Evolutionary conservation across 2,797 vertebrate genomes (phyloP).

Genomic region (Rhinella marina): DNA sequence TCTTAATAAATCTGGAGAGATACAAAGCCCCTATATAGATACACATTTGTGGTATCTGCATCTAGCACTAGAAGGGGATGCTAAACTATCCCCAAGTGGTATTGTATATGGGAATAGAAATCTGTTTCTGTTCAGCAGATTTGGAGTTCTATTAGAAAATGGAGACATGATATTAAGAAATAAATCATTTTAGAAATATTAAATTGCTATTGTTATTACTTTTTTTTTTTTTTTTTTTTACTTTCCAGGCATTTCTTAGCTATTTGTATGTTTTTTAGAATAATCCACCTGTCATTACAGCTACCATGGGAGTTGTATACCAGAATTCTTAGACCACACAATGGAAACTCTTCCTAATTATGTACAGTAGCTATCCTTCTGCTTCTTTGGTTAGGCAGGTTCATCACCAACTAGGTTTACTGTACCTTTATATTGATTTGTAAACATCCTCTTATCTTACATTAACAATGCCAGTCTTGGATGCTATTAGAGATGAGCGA

Average conservation of each 20-base stretch:
- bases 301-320: not conserved
- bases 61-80: not conserved
- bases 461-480: not conserved
- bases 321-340: not conserved
- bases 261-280: too few species aligned
- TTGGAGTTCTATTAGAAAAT: too few species aligned
- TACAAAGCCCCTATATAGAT: not conserved
- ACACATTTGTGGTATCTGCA: not conserved
- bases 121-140: too few species aligned
- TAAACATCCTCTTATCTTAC: not conserved
- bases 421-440: not conserved
- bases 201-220: too few species aligned
- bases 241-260: too few species aligned
- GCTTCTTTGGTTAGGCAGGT: too few species aligned
- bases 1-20: not conserved
- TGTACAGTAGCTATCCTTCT: not conserved
- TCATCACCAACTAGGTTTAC: not conserved
- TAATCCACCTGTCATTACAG: not conserved
- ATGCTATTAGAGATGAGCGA: too few species aligned
- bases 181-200: too few species aligned
- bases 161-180: too few species aligned
- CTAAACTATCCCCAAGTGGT: not conserved
- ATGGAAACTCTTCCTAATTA: not conserved
- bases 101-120: too few species aligned
- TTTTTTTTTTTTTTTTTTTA: too few species aligned